phyloP scores from a whole-genome alignment of 2,888 invertebrate genomes.

The Dioctria rufipes region DNA sequence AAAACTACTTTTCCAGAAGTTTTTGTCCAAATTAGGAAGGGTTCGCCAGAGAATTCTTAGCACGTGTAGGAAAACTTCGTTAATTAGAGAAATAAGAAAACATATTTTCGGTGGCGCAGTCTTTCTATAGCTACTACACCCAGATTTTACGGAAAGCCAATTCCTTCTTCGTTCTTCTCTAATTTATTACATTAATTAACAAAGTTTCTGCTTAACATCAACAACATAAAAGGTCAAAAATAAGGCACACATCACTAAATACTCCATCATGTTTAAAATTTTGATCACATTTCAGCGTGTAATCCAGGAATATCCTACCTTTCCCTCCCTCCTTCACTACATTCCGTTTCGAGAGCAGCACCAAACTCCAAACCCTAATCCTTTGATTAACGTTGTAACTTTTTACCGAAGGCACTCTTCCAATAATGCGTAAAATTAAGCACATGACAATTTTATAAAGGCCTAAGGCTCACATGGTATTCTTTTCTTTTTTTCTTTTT shows the following conservation, averaged over 20 bases:
- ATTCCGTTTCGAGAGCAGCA: not conserved
- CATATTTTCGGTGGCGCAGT: not conserved
- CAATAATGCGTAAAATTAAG: conserved; percentile 36
- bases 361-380: not conserved
- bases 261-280: conserved; percentile 32
- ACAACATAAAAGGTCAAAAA: not conserved
- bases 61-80: conserved; percentile 35
- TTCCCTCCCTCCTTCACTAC: not conserved
- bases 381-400: conserved; percentile 47
- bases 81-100: conserved; percentile 34
- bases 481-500: no score
- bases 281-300: conserved; percentile 23
- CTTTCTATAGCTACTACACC: no score
- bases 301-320: conserved; percentile 1
- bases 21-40: conserved; percentile 12
- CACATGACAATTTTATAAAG: conserved; percentile 33
- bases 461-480: not conserved
- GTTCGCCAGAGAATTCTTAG: conserved; percentile 11
- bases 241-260: conserved; percentile 6
- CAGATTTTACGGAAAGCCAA: not conserved
- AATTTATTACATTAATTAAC: conserved; percentile 10
- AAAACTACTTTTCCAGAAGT: conserved; percentile 34
- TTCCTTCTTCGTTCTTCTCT: not conserved
- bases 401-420: conserved; percentile 38
- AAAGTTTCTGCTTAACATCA: not conserved